Conservation (phyloP, 2,797 vertebrate species). For the Pelochelys cantorii region DNA sequence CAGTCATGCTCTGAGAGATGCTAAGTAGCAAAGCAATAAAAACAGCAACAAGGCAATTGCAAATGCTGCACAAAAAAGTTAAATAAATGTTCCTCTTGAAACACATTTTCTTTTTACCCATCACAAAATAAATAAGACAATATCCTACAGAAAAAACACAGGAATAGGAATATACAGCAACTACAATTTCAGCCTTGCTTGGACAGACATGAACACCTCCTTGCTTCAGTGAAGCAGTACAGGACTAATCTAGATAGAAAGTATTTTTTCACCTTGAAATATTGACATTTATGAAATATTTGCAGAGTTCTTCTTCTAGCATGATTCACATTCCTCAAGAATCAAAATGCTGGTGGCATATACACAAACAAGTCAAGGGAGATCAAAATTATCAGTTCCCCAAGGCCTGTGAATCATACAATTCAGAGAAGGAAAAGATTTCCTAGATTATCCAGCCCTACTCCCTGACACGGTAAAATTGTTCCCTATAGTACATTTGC, state of each 20-base stretch:
- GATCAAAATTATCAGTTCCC: background rate
- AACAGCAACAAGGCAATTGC: background rate
- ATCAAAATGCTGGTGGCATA: conserved; percentile 25
- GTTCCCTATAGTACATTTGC: background rate
- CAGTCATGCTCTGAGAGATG: background rate
- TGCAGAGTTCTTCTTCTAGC: background rate
- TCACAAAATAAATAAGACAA: conserved; percentile 16
- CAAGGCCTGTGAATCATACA: conserved; percentile 10
- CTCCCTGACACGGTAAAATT: background rate
- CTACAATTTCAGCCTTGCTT: background rate
- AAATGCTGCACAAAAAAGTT: background rate
- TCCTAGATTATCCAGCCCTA: conserved; percentile 8
- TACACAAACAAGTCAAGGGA: conserved; percentile 2
- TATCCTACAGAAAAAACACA: background rate
- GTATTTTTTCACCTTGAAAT: background rate
- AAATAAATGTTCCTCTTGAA: conserved; percentile 14
- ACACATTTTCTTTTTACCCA: background rate
- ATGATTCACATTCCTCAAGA: background rate
- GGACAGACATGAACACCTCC: background rate
- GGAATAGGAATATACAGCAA: background rate
- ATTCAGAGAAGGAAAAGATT: conserved; percentile 22
- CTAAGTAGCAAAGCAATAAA: conserved; percentile 5
- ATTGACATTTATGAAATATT: accelerated
- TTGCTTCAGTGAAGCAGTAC: conserved; percentile 29
- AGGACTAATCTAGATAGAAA: conserved; percentile 2